phyloP scores from a whole-genome alignment of 1,140 invertebrate genomes.

The Ladona fulva region DNA sequence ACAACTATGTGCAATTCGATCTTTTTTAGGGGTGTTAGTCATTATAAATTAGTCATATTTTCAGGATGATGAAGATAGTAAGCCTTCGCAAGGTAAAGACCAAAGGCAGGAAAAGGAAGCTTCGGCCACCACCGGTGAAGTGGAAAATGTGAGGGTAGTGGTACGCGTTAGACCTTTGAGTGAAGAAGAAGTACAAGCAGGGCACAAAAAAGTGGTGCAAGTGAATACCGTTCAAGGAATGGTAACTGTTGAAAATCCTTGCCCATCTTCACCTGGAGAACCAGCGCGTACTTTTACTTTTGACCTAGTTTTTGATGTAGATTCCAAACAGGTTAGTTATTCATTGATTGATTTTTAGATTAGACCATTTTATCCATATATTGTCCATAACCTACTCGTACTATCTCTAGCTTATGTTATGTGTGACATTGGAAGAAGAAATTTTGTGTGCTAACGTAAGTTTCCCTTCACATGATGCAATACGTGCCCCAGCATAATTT shows the following conservation, averaged over 20 bases:
- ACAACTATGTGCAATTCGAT: too few relatives aligned
- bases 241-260: constrained; percentile 63
- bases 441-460: too few relatives aligned
- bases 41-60: too few relatives aligned
- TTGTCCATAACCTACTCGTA: too few relatives aligned
- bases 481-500: too few relatives aligned
- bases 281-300: constrained; percentile 66
- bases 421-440: too few relatives aligned
- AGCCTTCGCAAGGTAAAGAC: constrained; percentile 14
- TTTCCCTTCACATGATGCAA: too few relatives aligned
- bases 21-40: too few relatives aligned
- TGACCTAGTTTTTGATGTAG: constrained; percentile 46
- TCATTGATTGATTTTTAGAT: too few relatives aligned
- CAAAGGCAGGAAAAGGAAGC: not conserved
- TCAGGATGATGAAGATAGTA: not conserved
- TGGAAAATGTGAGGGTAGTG: constrained; percentile 63
- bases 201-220: constrained; percentile 57
- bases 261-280: constrained; percentile 52
- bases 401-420: too few relatives aligned
- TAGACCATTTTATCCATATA: too few relatives aligned
- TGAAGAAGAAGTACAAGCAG: constrained; percentile 61
- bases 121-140: constrained; percentile 19
- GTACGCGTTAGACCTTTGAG: constrained; percentile 80
- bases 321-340: constrained; percentile 38
- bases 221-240: constrained; percentile 67